A percentile compares a stretch with the other conserved stretches of the same genome.
Evolutionary conservation across 2,888 invertebrate genomes (phyloP).

Genomic region (Selenia dentaria): DNA sequence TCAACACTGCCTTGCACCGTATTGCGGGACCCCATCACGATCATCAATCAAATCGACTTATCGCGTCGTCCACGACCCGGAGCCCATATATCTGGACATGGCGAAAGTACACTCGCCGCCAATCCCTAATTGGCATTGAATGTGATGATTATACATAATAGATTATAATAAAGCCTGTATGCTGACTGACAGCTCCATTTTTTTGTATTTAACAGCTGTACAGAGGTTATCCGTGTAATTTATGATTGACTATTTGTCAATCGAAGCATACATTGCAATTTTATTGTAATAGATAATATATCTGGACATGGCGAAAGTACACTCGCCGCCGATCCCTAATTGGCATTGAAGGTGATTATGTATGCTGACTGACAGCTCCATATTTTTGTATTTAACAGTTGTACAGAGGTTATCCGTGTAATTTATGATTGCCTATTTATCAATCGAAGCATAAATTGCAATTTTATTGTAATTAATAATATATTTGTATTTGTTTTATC

Average conservation of each 20-base stretch:
- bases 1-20: conserved; percentile 1
- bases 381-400: conserved; percentile 1
- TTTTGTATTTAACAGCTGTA: conserved; percentile 1
- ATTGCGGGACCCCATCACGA: conserved; percentile 34
- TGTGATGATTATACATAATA: conserved; percentile 33
- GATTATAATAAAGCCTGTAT: conserved; percentile 18
- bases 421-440: no score
- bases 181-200: conserved; percentile 1
- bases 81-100: conserved; percentile 43
- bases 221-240: not conserved
- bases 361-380: conserved; percentile 1
- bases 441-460: no score
- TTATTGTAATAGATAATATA: conserved; percentile 36
- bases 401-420: not conserved
- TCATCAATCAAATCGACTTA: conserved; percentile 67
- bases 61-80: conserved; percentile 45
- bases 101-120: conserved; percentile 42
- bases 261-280: no score
- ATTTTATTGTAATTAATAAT: conserved; percentile 17
- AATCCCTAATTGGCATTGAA: conserved; percentile 36
- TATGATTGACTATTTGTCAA: no score
- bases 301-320: conserved; percentile 41
- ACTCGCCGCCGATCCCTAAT: conserved; percentile 40
- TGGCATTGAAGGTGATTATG: conserved; percentile 32
- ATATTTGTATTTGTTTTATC: no score